phyloP scores from a whole-genome alignment of 92 coral and sea anemone genomes.

The Umimayanthus chanpuru region DNA sequence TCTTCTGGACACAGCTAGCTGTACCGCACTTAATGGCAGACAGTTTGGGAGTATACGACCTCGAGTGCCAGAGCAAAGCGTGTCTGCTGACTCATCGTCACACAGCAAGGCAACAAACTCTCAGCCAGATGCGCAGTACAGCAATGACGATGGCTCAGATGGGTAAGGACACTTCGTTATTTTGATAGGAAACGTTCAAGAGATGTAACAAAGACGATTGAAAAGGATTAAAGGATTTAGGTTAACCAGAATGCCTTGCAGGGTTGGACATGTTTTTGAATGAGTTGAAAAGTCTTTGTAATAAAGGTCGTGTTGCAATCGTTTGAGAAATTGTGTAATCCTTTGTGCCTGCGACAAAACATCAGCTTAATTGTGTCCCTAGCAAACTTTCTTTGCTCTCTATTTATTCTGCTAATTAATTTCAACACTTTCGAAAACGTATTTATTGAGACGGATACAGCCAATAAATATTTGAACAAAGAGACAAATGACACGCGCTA shows the following conservation, averaged over 20 bases:
- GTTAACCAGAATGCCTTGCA: neutral
- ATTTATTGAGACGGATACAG: too few species aligned
- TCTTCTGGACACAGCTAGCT: neutral
- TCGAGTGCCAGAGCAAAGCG: neutral
- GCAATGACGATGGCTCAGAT: conserved; percentile 12
- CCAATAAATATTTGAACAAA: too few species aligned
- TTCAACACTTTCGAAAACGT: too few species aligned
- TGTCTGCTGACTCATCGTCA: neutral
- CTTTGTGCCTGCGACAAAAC: too few species aligned
- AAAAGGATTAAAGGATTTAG: neutral
- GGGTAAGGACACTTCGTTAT: conserved; percentile 5
- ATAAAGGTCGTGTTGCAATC: too few species aligned
- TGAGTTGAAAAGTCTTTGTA: neutral
- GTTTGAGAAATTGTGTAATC: too few species aligned
- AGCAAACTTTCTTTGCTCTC: too few species aligned
- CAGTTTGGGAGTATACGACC: neutral
- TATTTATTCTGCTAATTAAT: too few species aligned
- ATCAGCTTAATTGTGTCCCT: too few species aligned
- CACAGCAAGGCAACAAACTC: neutral
- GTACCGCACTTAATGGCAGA: neutral
- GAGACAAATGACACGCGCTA: too few species aligned
- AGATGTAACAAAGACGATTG: neutral
- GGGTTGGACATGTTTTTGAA: neutral
- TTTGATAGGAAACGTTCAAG: neutral
- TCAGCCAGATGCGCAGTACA: conserved; percentile 9